Conservation (phyloP, 2,113 vertebrate genomes). For the Spheniscus mendiculus region DNA sequence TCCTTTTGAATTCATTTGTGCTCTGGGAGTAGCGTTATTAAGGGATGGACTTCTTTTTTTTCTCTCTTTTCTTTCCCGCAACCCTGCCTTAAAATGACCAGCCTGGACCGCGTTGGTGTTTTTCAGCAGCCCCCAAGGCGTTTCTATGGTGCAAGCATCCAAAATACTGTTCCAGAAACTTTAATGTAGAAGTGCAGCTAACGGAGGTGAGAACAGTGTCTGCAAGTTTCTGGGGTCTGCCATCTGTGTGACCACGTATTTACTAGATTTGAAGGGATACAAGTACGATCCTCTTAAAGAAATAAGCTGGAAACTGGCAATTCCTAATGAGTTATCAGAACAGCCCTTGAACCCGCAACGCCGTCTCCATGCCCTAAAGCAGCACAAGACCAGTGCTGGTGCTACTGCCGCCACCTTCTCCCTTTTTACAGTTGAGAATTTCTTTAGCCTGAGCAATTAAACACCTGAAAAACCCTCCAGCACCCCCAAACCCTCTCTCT, state of each 20-base stretch:
- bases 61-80: not conserved
- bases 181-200: not conserved
- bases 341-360: accelerated
- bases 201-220: not conserved
- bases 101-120: accelerated
- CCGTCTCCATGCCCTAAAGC: accelerated
- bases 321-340: not conserved
- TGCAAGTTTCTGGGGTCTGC: not conserved
- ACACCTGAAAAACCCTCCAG: not conserved
- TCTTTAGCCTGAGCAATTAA: not conserved
- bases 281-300: not conserved
- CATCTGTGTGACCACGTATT: accelerated
- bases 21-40: not conserved
- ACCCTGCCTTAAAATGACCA: not conserved
- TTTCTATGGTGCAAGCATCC: not conserved
- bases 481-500: not conserved
- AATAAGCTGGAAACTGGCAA: not conserved
- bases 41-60: not conserved
- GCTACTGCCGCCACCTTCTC: not conserved
- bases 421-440: not conserved
- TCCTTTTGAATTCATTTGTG: not conserved
- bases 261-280: not conserved
- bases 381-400: not conserved
- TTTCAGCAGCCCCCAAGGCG: not conserved
- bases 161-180: not conserved